A percentile compares a stretch with the other conserved stretches of the same genome.
Evolutionary conservation across 1,140 invertebrate genomes (phyloP).

Genomic region (Cotesia glomerata): DNA sequence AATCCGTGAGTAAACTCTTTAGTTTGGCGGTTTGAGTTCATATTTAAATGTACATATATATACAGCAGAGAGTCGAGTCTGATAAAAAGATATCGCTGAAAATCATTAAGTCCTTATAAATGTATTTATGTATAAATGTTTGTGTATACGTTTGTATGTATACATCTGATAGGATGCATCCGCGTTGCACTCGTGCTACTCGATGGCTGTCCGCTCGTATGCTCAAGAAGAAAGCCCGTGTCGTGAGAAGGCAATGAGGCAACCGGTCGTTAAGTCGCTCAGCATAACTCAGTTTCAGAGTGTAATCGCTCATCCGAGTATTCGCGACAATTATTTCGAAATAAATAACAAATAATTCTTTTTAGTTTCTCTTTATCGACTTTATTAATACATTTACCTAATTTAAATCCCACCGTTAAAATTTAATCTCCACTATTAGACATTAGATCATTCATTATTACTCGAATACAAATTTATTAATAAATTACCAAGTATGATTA

Average conservation of each 20-base stretch:
- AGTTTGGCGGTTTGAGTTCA: too few species aligned
- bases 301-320: slow-evolving; percentile 55
- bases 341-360: neutral
- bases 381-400: too few species aligned
- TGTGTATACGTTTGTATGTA: too few species aligned
- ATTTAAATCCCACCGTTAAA: too few species aligned
- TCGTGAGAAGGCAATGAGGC: slow-evolving; percentile 51
- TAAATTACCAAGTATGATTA: too few species aligned
- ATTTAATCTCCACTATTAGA: too few species aligned
- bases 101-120: slow-evolving; percentile 5
- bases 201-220: neutral
- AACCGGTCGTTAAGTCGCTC: slow-evolving; percentile 54
- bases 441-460: too few species aligned
- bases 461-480: too few species aligned
- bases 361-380: neutral
- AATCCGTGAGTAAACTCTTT: too few species aligned
- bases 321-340: neutral
- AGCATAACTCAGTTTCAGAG: slow-evolving; percentile 43
- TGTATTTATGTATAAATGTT: neutral
- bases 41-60: neutral
- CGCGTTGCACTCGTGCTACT: neutral
- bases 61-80: neutral
- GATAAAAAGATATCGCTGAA: slow-evolving; percentile 9
- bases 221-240: slow-evolving; percentile 37
- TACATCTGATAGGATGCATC: slow-evolving; percentile 8